A percentile compares a stretch with the other conserved stretches of the same genome.
Evolutionary conservation across 2,113 vertebrate genomes (phyloP).

Genomic region (Aspidoscelis tigris): DNA sequence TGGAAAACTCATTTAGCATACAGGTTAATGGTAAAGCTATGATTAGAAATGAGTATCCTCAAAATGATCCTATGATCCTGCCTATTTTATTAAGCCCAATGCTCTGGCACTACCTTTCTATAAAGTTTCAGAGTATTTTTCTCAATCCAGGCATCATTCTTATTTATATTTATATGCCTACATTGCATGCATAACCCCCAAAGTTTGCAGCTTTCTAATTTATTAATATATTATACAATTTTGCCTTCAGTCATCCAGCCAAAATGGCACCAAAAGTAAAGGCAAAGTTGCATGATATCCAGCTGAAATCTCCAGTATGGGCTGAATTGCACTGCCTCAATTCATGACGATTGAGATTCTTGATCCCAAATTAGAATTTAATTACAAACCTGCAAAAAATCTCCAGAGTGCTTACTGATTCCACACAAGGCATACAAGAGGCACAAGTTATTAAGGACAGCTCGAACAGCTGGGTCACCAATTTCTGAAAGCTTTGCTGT

Average conservation of each 20-base stretch:
- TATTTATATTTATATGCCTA: neutral
- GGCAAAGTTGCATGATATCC: too few species aligned
- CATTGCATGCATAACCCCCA: too few species aligned
- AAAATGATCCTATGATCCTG: neutral
- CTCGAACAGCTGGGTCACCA: conserved; percentile 76
- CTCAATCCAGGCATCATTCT: neutral
- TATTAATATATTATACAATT: too few species aligned
- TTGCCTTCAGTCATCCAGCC: neutral
- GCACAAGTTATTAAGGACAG: conserved; percentile 84
- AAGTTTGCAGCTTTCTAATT: too few species aligned
- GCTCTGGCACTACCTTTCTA: neutral
- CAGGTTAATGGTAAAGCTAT: neutral
- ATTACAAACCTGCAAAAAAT: conserved; percentile 89
- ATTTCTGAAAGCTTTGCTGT: conserved; percentile 84
- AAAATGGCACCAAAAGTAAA: conserved; percentile 1
- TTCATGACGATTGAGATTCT: neutral
- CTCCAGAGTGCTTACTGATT: conserved; percentile 85
- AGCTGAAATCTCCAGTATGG: neutral
- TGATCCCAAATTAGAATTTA: neutral
- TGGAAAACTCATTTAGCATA: neutral
- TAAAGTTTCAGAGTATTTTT: neutral
- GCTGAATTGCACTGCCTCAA: neutral
- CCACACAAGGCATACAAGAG: conserved; percentile 89
- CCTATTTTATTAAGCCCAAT: neutral
- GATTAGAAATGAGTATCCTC: neutral